phyloP scores from a whole-genome alignment of 2,888 invertebrate species.

The Tachina grossa region DNA sequence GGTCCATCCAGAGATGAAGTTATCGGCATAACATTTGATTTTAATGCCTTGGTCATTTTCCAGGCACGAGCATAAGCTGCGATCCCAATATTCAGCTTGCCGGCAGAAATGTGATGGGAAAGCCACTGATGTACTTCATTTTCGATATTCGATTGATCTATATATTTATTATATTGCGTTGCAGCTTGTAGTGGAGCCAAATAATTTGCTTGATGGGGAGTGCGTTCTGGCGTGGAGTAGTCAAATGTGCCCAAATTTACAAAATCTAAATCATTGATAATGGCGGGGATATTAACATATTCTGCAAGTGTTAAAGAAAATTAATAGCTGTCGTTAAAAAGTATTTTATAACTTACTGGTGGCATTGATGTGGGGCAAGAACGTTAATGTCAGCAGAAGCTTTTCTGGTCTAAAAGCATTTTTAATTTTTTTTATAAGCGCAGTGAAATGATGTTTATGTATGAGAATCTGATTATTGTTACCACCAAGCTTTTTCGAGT shows the following conservation, averaged over 20 bases:
- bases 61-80: slow-evolving; percentile 89
- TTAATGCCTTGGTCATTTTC: slow-evolving; percentile 89
- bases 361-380: slow-evolving; percentile 91
- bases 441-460: slow-evolving; percentile 90
- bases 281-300: slow-evolving; percentile 89
- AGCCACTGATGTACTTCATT: slow-evolving; percentile 87
- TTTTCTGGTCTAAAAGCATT: slow-evolving; percentile 87
- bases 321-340: not conserved
- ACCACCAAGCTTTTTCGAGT: slow-evolving; percentile 85
- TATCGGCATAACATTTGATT: slow-evolving; percentile 89
- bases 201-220: slow-evolving; percentile 90
- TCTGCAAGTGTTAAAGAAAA: slow-evolving; percentile 83
- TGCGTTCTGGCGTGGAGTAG: slow-evolving; percentile 89
- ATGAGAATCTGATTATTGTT: slow-evolving; percentile 86
- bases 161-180: slow-evolving; percentile 86
- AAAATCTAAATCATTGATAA: slow-evolving; percentile 89
- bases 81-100: slow-evolving; percentile 88
- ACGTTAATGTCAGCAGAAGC: slow-evolving; percentile 86
- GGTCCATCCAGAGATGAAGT: slow-evolving; percentile 86
- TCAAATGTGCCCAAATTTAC: slow-evolving; percentile 91
- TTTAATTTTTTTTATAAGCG: slow-evolving; percentile 88
- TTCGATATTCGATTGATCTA: slow-evolving; percentile 87
- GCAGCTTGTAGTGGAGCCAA: slow-evolving; percentile 88
- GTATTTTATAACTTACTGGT: slow-evolving; percentile 84
- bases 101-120: slow-evolving; percentile 84